Evolutionary conservation across 2,797 vertebrate genomes (phyloP).

Genomic region (Hoplostethus atlanticus): DNA sequence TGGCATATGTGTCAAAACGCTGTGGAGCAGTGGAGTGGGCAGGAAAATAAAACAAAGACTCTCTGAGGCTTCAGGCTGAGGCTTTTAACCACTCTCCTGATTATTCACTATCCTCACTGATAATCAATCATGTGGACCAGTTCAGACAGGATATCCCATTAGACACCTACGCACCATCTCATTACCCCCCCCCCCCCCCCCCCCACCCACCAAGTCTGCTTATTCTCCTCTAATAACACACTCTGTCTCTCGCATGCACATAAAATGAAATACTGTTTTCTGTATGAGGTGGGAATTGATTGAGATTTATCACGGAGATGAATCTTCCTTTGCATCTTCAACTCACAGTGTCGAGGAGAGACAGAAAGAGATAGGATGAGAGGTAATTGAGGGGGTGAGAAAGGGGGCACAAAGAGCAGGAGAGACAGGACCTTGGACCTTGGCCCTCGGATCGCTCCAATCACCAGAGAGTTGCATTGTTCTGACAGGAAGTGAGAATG

Average conservation of each 20-base stretch:
- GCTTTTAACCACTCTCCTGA: conserved; percentile 37
- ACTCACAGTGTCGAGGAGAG: conserved; percentile 3
- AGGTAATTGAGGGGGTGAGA: conserved; percentile 24
- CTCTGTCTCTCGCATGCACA: conserved; percentile 27
- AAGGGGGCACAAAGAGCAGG: background rate
- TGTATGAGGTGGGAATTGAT: conserved; percentile 47
- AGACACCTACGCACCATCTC: conserved; percentile 64
- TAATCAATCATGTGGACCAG: conserved; percentile 69
- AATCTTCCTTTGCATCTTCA: conserved; percentile 44
- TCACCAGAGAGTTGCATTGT: background rate
- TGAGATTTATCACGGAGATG: conserved; percentile 55
- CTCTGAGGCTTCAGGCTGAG: conserved; percentile 6
- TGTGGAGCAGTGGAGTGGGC: conserved; percentile 18
- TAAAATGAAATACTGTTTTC: background rate
- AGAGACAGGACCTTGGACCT: conserved; percentile 19
- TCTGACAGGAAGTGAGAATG: conserved; percentile 11
- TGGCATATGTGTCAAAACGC: conserved; percentile 20
- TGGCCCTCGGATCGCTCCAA: too few relatives aligned
- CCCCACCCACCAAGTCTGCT: conserved; percentile 40
- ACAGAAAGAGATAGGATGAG: conserved; percentile 17
- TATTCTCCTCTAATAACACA: conserved; percentile 29
- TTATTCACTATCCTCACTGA: conserved; percentile 57
- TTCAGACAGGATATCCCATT: conserved; percentile 69
- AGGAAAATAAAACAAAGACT: conserved; percentile 40
- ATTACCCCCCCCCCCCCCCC: conserved; percentile 42